Base-by-base conservation (phyloP, 1,140 invertebrate species). In the Psix sp. region DNA sequence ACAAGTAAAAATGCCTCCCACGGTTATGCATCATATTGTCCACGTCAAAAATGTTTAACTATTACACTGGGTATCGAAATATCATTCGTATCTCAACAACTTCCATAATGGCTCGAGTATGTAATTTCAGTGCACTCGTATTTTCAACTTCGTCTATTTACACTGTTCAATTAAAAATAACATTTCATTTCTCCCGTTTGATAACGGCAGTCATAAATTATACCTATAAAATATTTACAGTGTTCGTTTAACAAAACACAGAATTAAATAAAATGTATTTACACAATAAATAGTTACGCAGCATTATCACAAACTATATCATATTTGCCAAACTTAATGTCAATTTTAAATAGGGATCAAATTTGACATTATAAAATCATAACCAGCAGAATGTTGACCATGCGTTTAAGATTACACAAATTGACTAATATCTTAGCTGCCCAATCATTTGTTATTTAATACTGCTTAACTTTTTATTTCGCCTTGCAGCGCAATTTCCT, bases 21-120 rank as follows among this genome's bases (percentile, higher is more conserved):
- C 45, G 20, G 9, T 42, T 17, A 35, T 11, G 16, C 31, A 43
- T 65, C 38, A 65, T 73, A 73, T 73, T 73, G 68, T 73, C 60
- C 59, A 51, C 24, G 68, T 59, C 68, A 65, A 13, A 71, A 56
- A 17, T n/a, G n/a, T 63, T 63, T 72, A 72, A 72, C 51, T 72
- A 72, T 46, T 65, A 59, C 39, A 38, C 52, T 57, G 33, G 33
- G 17, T 62, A 56, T 60, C 43, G 29, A 45, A 48, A 48, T 33
- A 40, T 21, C 26, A 15, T 51, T 59, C 13, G 21, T 35, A 26
- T 54, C 11, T 17, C 39, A 24, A 54, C 42, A 13, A 36, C 17
- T 66, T 3, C 21, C 21, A 4, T 24, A 4, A 24, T 3, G 3
- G 3, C 3, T 24, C 21, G 21, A 3, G 13, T 13, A 13, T 35